These are phyloP conservation scores for Glaucomys volans DNA, from an alignment of 2,113 vertebrate species.

Conservation along the genomic window DNA sequence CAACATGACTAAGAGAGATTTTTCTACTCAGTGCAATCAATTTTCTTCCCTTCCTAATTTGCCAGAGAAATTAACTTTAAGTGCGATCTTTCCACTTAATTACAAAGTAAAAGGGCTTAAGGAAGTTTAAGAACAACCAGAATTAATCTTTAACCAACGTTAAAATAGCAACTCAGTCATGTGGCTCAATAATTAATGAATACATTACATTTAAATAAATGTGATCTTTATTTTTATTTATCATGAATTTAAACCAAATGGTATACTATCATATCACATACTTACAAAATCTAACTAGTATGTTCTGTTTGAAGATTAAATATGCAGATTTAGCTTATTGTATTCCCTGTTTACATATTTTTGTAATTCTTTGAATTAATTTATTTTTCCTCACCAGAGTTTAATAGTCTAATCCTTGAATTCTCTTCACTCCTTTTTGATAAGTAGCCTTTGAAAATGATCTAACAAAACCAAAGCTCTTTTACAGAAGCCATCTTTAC, in stretches of 20 bases:
- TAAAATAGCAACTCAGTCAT: slow-evolving; percentile 39
- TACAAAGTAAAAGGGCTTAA: slow-evolving; percentile 62
- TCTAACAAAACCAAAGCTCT: neutral
- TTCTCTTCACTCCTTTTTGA: neutral
- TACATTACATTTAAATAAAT: slow-evolving; percentile 56
- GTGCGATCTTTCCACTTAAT: slow-evolving; percentile 47
- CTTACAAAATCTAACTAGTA: slow-evolving; percentile 20
- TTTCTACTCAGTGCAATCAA: slow-evolving; percentile 29
- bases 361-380: neutral
- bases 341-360: neutral
- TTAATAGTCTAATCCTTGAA: neutral
- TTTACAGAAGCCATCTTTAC: slow-evolving; percentile 18
- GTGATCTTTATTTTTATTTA: slow-evolving; percentile 5
- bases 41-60: slow-evolving; percentile 57
- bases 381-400: neutral
- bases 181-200: slow-evolving; percentile 60
- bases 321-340: neutral
- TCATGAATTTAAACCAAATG: slow-evolving; percentile 52
- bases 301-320: neutral
- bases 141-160: slow-evolving; percentile 70
- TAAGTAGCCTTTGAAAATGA: neutral
- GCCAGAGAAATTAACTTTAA: slow-evolving; percentile 62
- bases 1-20: neutral
- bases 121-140: slow-evolving; percentile 41
- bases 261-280: neutral